Conservation (phyloP, 2,797 vertebrate genomes). For the Saxicola maurus region DNA sequence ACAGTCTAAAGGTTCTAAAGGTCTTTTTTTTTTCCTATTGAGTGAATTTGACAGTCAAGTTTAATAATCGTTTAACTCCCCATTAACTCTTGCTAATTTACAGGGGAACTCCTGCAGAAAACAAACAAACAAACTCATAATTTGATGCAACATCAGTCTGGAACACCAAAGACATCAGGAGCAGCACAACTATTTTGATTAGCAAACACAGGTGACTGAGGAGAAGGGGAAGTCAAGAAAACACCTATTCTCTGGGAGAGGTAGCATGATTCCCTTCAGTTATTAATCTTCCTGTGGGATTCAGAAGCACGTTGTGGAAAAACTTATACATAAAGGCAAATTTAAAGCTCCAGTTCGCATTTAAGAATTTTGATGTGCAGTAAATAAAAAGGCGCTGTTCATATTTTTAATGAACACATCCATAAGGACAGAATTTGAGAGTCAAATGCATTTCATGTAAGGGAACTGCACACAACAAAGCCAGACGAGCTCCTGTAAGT, state of each 20-base stretch:
- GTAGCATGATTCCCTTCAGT: background rate
- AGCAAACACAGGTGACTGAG: constrained; percentile 25
- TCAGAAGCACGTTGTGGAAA: background rate
- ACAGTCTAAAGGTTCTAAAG: constrained; percentile 50
- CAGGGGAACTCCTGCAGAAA: constrained; percentile 38
- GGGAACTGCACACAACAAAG: background rate
- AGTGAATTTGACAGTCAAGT: constrained; percentile 40
- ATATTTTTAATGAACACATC: background rate
- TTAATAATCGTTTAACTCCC: constrained; percentile 57
- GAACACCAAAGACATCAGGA: constrained; percentile 53
- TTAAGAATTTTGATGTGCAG: background rate
- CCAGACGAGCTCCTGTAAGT: background rate
- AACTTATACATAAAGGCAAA: background rate
- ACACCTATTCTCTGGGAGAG: background rate
- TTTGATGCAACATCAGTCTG: constrained; percentile 55
- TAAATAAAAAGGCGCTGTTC: background rate
- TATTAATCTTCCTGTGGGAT: background rate
- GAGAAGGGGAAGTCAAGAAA: background rate
- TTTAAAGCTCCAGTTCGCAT: background rate
- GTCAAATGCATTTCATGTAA: background rate
- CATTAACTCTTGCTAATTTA: constrained; percentile 64
- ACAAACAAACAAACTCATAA: constrained; percentile 17
- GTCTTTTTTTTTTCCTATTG: background rate
- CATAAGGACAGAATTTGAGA: background rate
- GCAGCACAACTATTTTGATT: constrained; percentile 2